Conservation (phyloP, 2,888 invertebrate species). For the Helicoverpa assulta region DNA sequence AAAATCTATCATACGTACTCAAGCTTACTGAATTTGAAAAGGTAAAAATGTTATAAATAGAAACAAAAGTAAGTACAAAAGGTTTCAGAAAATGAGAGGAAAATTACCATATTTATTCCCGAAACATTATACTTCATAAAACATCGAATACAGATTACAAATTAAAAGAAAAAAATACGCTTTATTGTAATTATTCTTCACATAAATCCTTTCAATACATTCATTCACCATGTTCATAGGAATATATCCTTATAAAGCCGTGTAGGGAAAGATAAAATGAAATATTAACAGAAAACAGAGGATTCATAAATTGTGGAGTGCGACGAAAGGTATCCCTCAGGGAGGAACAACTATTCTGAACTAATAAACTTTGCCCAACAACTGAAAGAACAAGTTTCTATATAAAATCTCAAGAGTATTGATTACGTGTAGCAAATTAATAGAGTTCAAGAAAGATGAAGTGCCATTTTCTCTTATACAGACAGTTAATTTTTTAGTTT, state of each 20-base stretch:
- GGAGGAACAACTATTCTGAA: slow-evolving; percentile 26
- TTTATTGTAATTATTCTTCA: background rate
- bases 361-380: slow-evolving; percentile 16
- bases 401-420: slow-evolving; percentile 12
- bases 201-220: slow-evolving; percentile 11
- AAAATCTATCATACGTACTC: no score
- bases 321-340: slow-evolving; percentile 36
- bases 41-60: background rate
- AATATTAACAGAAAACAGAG: slow-evolving; percentile 15
- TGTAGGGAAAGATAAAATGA: slow-evolving; percentile 7
- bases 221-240: background rate
- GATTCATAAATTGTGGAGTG: slow-evolving; percentile 29
- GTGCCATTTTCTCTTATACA: background rate
- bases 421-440: slow-evolving; percentile 12
- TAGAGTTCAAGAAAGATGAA: background rate
- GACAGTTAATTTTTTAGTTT: no score
- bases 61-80: no score
- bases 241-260: slow-evolving; percentile 12
- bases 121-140: background rate
- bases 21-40: no score
- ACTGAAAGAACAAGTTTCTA: slow-evolving; percentile 17
- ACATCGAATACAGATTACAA: background rate
- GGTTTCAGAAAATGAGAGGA: background rate
- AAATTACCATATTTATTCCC: background rate
- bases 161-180: background rate